Evolutionary conservation across 2,797 vertebrate genomes (phyloP).

Genomic region (Pitangus sulphuratus): DNA sequence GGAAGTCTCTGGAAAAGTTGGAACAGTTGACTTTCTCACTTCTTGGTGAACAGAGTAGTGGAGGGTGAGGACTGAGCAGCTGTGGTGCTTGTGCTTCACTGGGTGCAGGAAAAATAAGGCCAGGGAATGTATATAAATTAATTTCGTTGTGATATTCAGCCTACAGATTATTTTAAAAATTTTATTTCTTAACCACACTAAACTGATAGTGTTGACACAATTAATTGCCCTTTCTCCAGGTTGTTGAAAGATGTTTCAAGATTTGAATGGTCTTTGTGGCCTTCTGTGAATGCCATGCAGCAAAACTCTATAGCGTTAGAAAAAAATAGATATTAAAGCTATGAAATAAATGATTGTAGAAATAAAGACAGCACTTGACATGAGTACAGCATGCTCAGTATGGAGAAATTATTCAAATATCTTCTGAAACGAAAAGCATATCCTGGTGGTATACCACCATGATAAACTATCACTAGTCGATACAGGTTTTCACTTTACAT

Average conservation of each 20-base stretch:
- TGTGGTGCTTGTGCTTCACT: background rate
- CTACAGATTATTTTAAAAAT: background rate
- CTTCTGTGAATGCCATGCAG: background rate
- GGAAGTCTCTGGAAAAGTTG: background rate
- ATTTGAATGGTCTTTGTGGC: background rate
- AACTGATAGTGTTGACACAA: background rate
- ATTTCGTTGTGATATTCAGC: background rate
- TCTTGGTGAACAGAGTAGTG: background rate
- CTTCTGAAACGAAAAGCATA: background rate
- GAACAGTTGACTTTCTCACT: background rate
- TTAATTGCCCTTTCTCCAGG: background rate
- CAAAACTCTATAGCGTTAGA: background rate
- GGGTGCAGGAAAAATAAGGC: background rate
- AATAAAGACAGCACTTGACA: background rate
- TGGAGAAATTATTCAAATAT: background rate
- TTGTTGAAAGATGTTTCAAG: background rate
- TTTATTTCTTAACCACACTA: background rate
- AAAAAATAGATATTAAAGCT: background rate
- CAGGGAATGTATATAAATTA: background rate
- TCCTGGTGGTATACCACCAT: background rate
- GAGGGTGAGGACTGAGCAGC: background rate
- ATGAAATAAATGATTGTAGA: background rate
- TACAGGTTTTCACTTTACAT: background rate
- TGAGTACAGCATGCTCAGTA: background rate
- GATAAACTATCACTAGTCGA: background rate